Base-by-base conservation (phyloP, 2,797 vertebrate species). In the Diplodus puntazzo region DNA sequence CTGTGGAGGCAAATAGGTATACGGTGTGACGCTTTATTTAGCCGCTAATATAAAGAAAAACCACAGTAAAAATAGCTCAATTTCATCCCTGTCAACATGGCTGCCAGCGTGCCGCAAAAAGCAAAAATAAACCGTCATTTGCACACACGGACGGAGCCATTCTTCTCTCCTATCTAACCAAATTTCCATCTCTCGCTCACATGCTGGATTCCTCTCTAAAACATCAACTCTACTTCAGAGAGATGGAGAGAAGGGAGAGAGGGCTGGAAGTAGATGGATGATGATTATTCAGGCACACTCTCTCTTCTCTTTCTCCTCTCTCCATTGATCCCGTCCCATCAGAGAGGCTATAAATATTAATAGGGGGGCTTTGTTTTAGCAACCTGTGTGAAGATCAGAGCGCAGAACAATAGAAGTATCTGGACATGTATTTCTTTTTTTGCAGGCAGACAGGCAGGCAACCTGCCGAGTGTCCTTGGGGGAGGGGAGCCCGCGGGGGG, bases 261-360 rank as follows among this genome's bases (percentile, higher is more conserved):
- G 73, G 23, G 67, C 83, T 95, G 92, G 91, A 91, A 91, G 82
- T 70, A 76, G 73, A 92, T 88, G 84, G 93, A 87, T 94, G 93
- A 92, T 93, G 93, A 96, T 95, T 96, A 95, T 95, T 96, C 92
- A 91, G 86, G 42, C 88, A 60, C 90, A 75, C 73, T 90, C 89
- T 79, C 84, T 89, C 86, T 81, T 82, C 79, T 89, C 85, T 80
- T 80, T 86, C 85, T 85, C 73, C 71, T 85, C 91, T 89, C 75
- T 84, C 91, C 93, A 95, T 92, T 90, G 94, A 96, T 96, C 90
- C 84, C 83, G 64, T 94, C 93, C 96, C 94, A 94, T 92, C 94
- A 93, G 93, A 93, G 83, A 81, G 69, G 69, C 83, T 85, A 96
- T 96, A 96, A 96, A 97, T 97, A 97, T 96, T 97, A 95, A 96